Evolutionary conservation across 2,888 invertebrate genomes (phyloP).

Genomic region (Sympetrum striolatum): DNA sequence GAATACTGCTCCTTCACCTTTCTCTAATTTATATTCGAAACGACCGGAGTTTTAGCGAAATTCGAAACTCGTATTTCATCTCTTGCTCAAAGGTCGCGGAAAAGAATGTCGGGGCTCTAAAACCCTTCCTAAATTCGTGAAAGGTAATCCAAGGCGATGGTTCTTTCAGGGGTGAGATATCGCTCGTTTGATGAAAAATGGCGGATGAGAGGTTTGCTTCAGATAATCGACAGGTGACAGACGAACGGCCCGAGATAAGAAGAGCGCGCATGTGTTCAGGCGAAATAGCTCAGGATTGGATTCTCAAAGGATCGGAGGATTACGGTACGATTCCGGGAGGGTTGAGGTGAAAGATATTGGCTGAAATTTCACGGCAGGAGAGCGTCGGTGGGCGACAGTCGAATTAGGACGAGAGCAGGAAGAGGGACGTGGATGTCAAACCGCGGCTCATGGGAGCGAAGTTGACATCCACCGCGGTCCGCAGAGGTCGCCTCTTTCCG

Average conservation of each 20-base stretch:
- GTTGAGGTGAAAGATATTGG: not conserved
- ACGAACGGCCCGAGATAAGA: not conserved
- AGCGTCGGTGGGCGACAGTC: not conserved
- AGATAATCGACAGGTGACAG: not conserved
- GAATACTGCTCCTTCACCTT: not conserved
- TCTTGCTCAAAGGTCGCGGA: no score
- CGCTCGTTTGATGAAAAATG: not conserved
- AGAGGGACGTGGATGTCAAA: not conserved
- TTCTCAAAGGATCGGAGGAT: no score
- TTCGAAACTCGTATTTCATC: no score
- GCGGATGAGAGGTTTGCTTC: not conserved
- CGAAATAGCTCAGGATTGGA: not conserved
- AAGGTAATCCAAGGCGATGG: not conserved
- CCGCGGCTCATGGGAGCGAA: not conserved
- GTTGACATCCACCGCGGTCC: not conserved
- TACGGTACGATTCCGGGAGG: not conserved
- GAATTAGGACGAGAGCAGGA: not conserved
- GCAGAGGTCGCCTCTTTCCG: not conserved
- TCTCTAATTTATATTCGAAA: no score
- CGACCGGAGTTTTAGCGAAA: no score
- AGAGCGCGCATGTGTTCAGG: not conserved
- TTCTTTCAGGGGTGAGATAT: not conserved
- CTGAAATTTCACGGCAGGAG: not conserved
- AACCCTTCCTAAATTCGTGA: not conserved
- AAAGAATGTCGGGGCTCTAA: not conserved